Evolutionary conservation across 2,888 invertebrate species (phyloP).

Genomic region (Caenorhabditis afra): DNA sequence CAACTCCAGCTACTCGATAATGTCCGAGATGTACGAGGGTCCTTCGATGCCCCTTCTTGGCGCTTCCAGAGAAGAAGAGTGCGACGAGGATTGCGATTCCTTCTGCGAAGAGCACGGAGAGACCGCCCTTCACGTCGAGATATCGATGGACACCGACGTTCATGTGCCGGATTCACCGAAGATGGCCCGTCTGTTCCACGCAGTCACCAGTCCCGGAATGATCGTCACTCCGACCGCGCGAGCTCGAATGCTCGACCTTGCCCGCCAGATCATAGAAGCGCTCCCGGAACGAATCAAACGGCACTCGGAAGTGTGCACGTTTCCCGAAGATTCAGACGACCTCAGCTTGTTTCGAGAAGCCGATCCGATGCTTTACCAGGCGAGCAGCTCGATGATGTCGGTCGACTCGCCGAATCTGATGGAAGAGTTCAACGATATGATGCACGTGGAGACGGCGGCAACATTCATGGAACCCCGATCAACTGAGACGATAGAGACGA

Average conservation of each 20-base stretch:
- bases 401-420: constrained; percentile 11
- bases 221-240: constrained; percentile 68
- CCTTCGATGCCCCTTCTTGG: constrained; percentile 12
- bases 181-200: constrained; percentile 71
- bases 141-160: constrained; percentile 74
- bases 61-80: constrained; percentile 42
- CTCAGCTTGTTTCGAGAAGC: not conserved
- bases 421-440: constrained; percentile 39
- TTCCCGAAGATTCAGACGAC: constrained; percentile 29
- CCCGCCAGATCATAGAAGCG: constrained; percentile 97
- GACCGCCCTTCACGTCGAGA: constrained; percentile 64
- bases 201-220: constrained; percentile 72
- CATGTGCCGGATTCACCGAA: constrained; percentile 74
- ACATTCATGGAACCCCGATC: constrained; percentile 34
- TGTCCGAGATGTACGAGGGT: constrained; percentile 43
- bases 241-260: constrained; percentile 85
- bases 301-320: constrained; percentile 27
- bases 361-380: constrained; percentile 14
- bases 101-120: constrained; percentile 16
- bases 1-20: constrained; percentile 36
- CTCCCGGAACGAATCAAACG: constrained; percentile 96
- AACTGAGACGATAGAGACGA: constrained; percentile 31
- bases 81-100: constrained; percentile 42
- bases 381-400: constrained; percentile 26
- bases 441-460: constrained; percentile 14